Base-by-base conservation (phyloP, 2,888 invertebrate genomes). In the Phytoseiulus persimilis region DNA sequence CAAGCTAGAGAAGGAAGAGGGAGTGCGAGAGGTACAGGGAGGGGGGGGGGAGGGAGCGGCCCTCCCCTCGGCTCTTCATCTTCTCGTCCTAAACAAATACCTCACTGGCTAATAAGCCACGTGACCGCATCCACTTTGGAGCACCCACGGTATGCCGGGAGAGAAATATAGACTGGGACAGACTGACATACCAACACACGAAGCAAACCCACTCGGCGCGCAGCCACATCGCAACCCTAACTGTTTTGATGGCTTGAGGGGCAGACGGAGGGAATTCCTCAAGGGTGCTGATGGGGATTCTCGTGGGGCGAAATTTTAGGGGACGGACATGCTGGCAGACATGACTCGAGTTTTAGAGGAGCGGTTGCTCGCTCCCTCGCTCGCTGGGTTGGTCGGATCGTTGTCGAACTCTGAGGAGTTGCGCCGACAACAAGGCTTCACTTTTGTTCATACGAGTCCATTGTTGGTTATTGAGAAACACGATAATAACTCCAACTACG, bases 91-190 rank as follows among this genome's bases (percentile, higher is more conserved):
- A 65, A 65, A 65, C 65, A 65, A 65, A 65, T 65, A 65, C 65
- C 65, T 65, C 87, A 45, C 32, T 45, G 31, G 87, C 87, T 87
- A 87, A 87, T 87, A 87, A 87, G 87, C 87, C 87, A 87, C 87
- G 87, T 87, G 87, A 87, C 87, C 87, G 87, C 87, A 87, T 87
- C 87, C 87, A 87, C 87, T 87, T 87, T 65, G 65, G 65, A 65
- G 65, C 65, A 65, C 65, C 65, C 28, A 23, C 65, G 18, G 65
- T 65, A 65, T 28, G 28, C 65, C 65, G 5, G 28, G 65, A 65
- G 65, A 28, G 18, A 65, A 65, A 65, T 14, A 65, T 65, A 65
- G 65, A 65, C 65, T 6, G 39, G 9, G 65, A 65, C 65, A 11
- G 65, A 65, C 65, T 65, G 65, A 65, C 65, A 65, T 65, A 65